These are phyloP conservation scores for Hypotaenidia philippensis DNA, from an alignment of 2,797 vertebrate species.

Conservation along the genomic window DNA sequence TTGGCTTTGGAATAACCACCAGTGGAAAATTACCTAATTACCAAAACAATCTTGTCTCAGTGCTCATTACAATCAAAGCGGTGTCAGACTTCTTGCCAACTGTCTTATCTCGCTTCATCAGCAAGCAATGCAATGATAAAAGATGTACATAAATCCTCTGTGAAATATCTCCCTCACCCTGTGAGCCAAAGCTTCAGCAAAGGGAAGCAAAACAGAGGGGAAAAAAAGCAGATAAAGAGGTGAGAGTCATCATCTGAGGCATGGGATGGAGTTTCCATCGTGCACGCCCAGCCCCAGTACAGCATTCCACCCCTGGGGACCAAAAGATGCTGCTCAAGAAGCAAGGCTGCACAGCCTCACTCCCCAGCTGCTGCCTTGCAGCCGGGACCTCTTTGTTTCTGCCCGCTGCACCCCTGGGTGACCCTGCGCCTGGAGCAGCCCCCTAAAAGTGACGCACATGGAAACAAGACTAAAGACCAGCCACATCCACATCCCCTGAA, in stretches of 20 bases:
- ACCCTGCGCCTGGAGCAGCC: neutral
- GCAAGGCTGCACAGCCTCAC: neutral
- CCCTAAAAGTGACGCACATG: neutral
- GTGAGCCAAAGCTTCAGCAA: neutral
- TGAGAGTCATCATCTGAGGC: neutral
- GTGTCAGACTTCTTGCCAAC: conserved; percentile 35
- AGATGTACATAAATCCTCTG: conserved; percentile 8
- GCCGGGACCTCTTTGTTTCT: rapidly evolving
- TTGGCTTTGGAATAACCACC: conserved; percentile 11
- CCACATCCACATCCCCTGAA: rapidly evolving
- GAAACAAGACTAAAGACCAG: neutral
- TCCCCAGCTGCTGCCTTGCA: neutral
- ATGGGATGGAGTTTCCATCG: neutral
- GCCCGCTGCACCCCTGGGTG: neutral
- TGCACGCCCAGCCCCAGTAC: neutral
- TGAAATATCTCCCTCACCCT: neutral
- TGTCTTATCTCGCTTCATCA: conserved; percentile 58
- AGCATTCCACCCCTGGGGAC: neutral
- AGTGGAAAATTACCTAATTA: conserved; percentile 68
- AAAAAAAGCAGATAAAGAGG: neutral
- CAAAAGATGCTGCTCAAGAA: neutral
- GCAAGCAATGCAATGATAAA: neutral
- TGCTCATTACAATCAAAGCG: conserved; percentile 56
- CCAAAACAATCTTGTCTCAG: conserved; percentile 48
- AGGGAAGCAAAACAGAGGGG: neutral